Evolutionary conservation across 2,888 invertebrate species (phyloP).

Genomic region (Tortrix viridana): DNA sequence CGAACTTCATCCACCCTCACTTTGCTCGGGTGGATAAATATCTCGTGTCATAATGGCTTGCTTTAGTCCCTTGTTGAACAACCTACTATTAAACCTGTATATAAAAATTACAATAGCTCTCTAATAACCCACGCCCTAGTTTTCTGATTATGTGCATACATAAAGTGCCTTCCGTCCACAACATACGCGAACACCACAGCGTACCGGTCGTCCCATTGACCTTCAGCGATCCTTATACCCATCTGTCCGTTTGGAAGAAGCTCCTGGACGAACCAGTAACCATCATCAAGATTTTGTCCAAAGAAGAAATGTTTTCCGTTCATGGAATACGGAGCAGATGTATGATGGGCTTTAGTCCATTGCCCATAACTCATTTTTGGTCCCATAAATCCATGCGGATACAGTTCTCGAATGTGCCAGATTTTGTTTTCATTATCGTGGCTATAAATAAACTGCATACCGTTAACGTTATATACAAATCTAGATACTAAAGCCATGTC

Average conservation of each 20-base stretch:
- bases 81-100: too few relatives aligned
- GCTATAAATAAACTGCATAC: not conserved
- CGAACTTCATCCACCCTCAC: too few relatives aligned
- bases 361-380: not conserved
- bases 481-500: not conserved
- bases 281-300: not conserved
- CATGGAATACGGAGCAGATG: not conserved
- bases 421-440: not conserved
- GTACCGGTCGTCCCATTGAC: not conserved
- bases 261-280: not conserved
- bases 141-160: not conserved
- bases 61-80: too few relatives aligned
- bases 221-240: not conserved
- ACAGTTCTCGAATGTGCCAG: not conserved
- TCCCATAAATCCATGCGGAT: not conserved
- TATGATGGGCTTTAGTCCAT: not conserved
- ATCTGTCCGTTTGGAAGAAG: not conserved
- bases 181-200: not conserved
- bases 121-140: not conserved
- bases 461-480: not conserved
- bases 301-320: not conserved
- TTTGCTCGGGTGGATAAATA: too few relatives aligned
- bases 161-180: not conserved
- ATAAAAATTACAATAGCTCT: not conserved
- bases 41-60: too few relatives aligned